These are phyloP conservation scores for Gonatopus flavifemur DNA, from an alignment of 1,140 invertebrate genomes.

Conservation along the genomic window DNA sequence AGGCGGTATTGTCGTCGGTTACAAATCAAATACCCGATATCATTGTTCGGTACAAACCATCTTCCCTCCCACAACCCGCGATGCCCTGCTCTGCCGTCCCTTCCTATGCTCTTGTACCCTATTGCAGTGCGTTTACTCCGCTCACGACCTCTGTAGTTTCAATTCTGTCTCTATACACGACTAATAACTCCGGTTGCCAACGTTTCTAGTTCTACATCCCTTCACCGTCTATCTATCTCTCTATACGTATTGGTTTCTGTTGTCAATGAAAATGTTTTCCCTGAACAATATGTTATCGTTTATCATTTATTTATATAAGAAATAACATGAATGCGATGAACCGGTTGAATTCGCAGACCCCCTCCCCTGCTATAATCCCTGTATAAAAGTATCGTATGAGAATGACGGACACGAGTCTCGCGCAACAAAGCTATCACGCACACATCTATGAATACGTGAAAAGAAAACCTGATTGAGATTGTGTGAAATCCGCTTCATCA, in stretches of 20 bases:
- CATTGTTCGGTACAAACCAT: constrained; percentile 45
- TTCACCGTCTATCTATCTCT: neutral
- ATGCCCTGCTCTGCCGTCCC: neutral
- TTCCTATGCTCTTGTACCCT: constrained; percentile 12
- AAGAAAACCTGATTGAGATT: neutral
- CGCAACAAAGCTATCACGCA: neutral
- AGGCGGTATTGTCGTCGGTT: constrained; percentile 50
- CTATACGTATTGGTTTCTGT: too few species aligned
- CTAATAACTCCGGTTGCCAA: constrained; percentile 28
- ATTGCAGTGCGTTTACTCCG: constrained; percentile 32
- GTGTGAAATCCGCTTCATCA: neutral
- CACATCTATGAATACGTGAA: neutral
- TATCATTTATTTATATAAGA: too few species aligned
- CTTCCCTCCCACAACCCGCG: constrained; percentile 12
- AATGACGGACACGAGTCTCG: neutral
- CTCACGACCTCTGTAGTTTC: constrained; percentile 26
- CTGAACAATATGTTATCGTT: too few species aligned
- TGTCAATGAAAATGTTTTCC: too few species aligned
- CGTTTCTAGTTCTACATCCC: neutral
- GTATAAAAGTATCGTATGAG: neutral
- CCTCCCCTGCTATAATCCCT: neutral
- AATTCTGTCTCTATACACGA: constrained; percentile 19
- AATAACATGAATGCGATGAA: too few species aligned
- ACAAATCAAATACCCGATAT: constrained; percentile 55
- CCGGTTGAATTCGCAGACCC: too few species aligned